Conservation (phyloP, 2,113 vertebrate species). For the Charina bottae region DNA sequence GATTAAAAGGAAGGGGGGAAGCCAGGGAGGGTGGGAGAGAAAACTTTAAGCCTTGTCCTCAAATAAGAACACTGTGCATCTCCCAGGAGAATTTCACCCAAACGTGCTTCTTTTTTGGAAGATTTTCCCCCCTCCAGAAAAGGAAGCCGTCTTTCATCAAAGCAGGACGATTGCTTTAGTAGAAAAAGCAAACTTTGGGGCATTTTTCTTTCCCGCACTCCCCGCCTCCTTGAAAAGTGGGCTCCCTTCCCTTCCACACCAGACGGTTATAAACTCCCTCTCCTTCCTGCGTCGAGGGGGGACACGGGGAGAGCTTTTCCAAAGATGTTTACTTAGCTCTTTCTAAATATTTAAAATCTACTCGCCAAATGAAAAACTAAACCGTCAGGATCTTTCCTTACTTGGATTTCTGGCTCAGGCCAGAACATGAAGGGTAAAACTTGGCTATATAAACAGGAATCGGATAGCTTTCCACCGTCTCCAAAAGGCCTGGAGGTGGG, state of each 20-base stretch:
- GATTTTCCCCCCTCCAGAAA: no score
- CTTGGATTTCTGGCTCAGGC: not conserved
- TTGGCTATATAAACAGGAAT: constrained; percentile 29
- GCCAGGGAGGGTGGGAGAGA: no score
- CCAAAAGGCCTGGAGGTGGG: not conserved
- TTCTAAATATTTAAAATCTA: constrained; percentile 55
- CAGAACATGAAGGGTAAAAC: not conserved
- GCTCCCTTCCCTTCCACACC: not conserved
- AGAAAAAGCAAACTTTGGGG: no score
- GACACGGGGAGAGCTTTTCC: constrained; percentile 27
- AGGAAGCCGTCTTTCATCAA: no score
- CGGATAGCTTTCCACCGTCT: not conserved
- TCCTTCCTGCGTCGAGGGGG: not conserved
- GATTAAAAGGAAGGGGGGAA: no score
- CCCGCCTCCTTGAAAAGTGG: not conserved
- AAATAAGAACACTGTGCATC: no score
- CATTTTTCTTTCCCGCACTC: rapidly evolving
- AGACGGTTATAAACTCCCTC: constrained; percentile 12
- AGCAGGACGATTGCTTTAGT: no score
- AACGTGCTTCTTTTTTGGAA: no score
- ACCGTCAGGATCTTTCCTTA: not conserved
- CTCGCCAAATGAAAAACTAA: constrained; percentile 33
- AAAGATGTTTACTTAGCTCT: constrained; percentile 15
- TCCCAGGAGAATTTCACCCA: no score
- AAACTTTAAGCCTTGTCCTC: no score